Evolutionary conservation across 2,797 vertebrate genomes (phyloP), one percentile per base, ranked within the genome.

Genomic region (Paratrypauchen microcephalus): DNA sequence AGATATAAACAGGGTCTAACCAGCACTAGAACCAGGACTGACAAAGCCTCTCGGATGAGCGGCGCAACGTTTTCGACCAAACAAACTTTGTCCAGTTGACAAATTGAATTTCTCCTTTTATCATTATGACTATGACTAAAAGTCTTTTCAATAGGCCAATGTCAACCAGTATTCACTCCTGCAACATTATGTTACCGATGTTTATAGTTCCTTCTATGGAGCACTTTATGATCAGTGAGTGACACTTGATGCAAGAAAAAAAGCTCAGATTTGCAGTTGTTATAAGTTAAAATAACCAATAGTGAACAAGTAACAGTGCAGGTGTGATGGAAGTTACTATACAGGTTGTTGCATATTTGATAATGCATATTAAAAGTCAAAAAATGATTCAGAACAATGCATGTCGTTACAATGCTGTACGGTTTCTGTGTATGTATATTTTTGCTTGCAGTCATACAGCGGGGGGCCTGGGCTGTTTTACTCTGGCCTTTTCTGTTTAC

Each of bases 401-500:
- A 4, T 26, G 56, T 58, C 15, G 24, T 28, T 32, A 26, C 18
- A 57, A 26, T 28, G 28, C 2, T 66, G 5, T 73, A 3, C 24
- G 24, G 5, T 7, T 63, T 36, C 2, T 36, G 30, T 57, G 54
- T 5, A 55, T 65, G 4, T 16, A 65, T 67, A 0, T 79, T 11
- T 76, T 39, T 78, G 15, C 76, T 19, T 66, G 23, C 66, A 93
- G 92, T 73, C 52, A 21, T 87, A 32, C 88, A 83, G 66, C 15
- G 1, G n/a, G 65, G 66, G 56, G 23, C 84, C 5, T 90, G 84
- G 82, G 74, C 65, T 15, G 13, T 83, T 1, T 36, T 91, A 45
- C 84, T 92, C 47, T 88, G 81, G 80, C 86, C 83, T 16, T 68
- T 18, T 57, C 73, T 86, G 41, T 30, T 85, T 8, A 72, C 71